Evolutionary conservation across 1,140 invertebrate species (phyloP), one percentile per base, ranked within the genome.

Genomic region (Acyrthosiphon pisum): DNA sequence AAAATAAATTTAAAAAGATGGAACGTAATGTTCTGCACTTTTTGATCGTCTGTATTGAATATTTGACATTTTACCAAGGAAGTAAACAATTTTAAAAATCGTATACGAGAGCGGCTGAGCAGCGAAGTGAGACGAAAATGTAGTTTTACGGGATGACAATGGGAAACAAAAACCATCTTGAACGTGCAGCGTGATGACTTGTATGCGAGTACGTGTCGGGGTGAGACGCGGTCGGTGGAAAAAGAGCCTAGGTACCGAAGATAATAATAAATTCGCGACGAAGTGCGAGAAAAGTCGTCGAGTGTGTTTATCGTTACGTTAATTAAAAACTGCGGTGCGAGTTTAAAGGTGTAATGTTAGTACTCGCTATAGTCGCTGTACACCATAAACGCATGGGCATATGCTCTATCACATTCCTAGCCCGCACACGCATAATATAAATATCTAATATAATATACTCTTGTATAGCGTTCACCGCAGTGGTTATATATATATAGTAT

Each of bases 1-100:
- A 68, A 68, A 68, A 3, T 0, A 68, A 68, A 68, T n/a, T 68
- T 60, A 60, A 30, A 26, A 30, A n/a, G 11, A 11, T 30, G 60
- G 6, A 1, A n/a, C 11, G 60, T 18, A 18, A n/a, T 26, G 23
- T n/a, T n/a, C 26, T 30, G 2, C 60, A 4, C 0, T 4, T n/a
- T 0, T n/a, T n/a, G 14, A 68, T n/a, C 6, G 0, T 18, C n/a
- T 6, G 14, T 18, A 18, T n/a, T 6, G 6, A n/a, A 14, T n/a
- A 18, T 68, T 68, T n/a, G 60, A n/a, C 3, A 18, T n/a, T 68
- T 60, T 18, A n/a, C 30, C 50, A 20, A 53, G 50, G 50, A 53
- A 22, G 20, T 23, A 6, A 53, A 22, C 50, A 23, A 68, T n/a
- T 68, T 68, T 18, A n/a, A n/a, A 68, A 4, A 18, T 18, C 0